Evolutionary conservation across 2,888 invertebrate genomes (phyloP).

Genomic region (Drosophila nigricruria): DNA sequence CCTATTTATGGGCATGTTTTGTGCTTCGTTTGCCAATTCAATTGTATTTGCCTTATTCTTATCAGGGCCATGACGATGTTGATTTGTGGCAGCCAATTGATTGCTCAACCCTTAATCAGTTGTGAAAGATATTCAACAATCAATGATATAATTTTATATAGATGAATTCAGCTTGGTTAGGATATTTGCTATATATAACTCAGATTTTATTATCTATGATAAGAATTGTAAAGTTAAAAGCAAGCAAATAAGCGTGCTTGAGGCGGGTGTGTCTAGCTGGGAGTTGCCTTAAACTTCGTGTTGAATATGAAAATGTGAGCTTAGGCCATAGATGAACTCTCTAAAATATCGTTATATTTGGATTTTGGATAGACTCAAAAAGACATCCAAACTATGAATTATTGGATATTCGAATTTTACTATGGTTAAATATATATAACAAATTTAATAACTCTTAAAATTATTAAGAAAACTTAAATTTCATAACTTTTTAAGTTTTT

Average conservation of each 20-base stretch:
- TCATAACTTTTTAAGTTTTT: too few relatives aligned
- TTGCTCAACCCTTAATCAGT: slow-evolving; percentile 27
- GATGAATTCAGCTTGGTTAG: slow-evolving; percentile 8
- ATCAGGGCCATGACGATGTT: slow-evolving; percentile 35
- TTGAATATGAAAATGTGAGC: neutral
- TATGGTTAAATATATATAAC: too few relatives aligned
- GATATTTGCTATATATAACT: slow-evolving; percentile 2
- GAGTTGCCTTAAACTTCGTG: neutral
- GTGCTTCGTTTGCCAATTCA: slow-evolving; percentile 30
- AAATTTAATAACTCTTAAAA: too few relatives aligned
- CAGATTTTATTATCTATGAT: neutral
- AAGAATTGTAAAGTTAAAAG: neutral
- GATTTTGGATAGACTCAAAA: too few relatives aligned
- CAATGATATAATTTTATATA: slow-evolving; percentile 12
- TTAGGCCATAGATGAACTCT: too few relatives aligned
- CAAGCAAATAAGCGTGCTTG: neutral
- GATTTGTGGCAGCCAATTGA: slow-evolving; percentile 23
- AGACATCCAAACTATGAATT: too few relatives aligned
- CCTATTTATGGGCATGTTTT: slow-evolving; percentile 75
- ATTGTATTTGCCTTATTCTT: slow-evolving; percentile 50
- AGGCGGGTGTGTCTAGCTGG: neutral
- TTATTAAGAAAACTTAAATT: too few relatives aligned
- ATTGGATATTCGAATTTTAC: too few relatives aligned
- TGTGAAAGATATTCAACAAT: slow-evolving; percentile 19
- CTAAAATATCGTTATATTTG: too few relatives aligned